Conservation (phyloP, 1,140 invertebrate species). For the Achroia grisella region DNA sequence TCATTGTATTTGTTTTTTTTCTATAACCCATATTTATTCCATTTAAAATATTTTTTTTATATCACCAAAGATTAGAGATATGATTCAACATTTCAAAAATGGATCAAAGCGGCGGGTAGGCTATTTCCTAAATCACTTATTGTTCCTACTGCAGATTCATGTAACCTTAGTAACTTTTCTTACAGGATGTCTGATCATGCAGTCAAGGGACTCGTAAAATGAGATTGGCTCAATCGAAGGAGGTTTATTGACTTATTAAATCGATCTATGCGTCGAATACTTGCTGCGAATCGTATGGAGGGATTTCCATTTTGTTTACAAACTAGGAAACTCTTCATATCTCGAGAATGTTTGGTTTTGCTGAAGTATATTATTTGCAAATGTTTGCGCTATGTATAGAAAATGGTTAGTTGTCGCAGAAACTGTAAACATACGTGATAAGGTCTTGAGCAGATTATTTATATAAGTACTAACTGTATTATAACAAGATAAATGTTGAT, state of each 20-base stretch:
- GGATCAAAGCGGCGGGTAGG: constrained; percentile 19
- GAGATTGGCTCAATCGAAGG: constrained; percentile 53
- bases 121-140: constrained; percentile 18
- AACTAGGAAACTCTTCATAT: no score
- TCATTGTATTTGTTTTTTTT: no score
- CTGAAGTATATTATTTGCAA: no score
- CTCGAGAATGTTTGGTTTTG: not conserved
- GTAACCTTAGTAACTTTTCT: constrained; percentile 19
- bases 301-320: constrained; percentile 22
- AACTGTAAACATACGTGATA: no score
- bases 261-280: constrained; percentile 41
- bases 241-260: constrained; percentile 61
- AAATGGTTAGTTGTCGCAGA: no score
- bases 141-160: constrained; percentile 4
- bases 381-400: no score
- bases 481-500: no score
- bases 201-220: constrained; percentile 48
- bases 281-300: constrained; percentile 20
- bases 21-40: no score
- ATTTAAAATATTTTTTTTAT: no score
- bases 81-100: constrained; percentile 6
- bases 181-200: constrained; percentile 32
- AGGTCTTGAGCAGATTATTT: no score
- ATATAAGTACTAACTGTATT: no score
- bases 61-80: no score